These are phyloP conservation scores for Macrosiphum euphorbiae DNA, from an alignment of 2,888 invertebrate species.

Conservation along the genomic window DNA sequence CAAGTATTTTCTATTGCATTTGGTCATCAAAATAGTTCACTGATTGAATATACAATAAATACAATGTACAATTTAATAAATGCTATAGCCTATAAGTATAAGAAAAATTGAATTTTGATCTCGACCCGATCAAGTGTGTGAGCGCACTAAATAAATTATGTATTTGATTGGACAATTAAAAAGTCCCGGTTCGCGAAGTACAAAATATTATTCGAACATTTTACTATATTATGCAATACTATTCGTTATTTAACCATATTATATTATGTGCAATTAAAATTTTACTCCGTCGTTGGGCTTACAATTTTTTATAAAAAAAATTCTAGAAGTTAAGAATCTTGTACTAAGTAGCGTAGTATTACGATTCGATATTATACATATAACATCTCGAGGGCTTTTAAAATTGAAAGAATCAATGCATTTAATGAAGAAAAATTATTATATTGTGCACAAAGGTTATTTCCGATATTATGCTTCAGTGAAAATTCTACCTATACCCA, in stretches of 20 bases:
- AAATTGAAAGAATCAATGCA: not conserved
- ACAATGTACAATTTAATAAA: no score
- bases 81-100: no score
- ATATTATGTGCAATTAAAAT: not conserved
- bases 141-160: not conserved
- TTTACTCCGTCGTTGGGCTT: not conserved
- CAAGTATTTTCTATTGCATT: not conserved
- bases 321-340: not conserved
- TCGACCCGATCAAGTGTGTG: not conserved
- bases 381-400: not conserved
- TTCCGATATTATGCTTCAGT: not conserved
- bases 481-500: not conserved
- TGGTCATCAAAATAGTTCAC: not conserved
- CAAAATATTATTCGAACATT: not conserved
- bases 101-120: not conserved
- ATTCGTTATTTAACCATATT: not conserved
- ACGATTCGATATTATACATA: not conserved
- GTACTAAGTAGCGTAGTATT: not conserved
- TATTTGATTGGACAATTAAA: not conserved
- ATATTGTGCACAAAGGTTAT: not conserved
- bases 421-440: not conserved
- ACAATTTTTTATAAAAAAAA: not conserved
- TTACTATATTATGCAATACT: not conserved
- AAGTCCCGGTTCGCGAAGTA: not conserved
- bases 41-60: no score